Conservation (phyloP, 2,113 vertebrate genomes). For the Cryptotis parvus region DNA sequence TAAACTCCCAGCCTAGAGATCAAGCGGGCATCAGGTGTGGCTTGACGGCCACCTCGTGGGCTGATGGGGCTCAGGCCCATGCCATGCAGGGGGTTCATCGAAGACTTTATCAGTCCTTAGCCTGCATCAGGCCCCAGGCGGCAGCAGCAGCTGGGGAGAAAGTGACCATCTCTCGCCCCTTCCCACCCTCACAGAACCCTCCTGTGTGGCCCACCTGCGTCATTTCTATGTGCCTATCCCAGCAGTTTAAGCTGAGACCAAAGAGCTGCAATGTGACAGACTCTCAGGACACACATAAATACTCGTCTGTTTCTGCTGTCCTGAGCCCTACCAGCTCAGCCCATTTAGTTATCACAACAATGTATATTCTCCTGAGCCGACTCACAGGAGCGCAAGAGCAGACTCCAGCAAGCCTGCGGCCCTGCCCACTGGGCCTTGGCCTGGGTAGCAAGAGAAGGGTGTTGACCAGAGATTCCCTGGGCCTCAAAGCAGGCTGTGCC, state of each 20-base stretch:
- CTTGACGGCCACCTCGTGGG: no score
- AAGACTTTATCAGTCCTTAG: no score
- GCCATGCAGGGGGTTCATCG: no score
- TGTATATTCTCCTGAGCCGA: not conserved
- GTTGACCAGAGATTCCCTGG: not conserved
- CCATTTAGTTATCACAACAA: constrained; percentile 11
- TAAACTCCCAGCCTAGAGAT: no score
- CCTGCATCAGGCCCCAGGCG: no score
- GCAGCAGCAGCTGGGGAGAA: no score
- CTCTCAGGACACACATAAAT: not conserved
- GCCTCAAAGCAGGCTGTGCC: not conserved
- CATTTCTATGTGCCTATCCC: not conserved
- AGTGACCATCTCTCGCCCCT: no score
- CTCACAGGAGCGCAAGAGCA: accelerated
- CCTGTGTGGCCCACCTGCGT: no score
- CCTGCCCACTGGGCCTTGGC: no score
- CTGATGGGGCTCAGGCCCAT: no score
- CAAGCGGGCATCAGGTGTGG: no score
- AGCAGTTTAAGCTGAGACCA: not conserved
- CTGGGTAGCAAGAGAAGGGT: not conserved
- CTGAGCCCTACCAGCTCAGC: not conserved
- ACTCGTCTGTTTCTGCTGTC: not conserved
- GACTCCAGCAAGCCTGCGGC: not conserved
- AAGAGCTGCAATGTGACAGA: not conserved
- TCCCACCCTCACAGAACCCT: no score